phyloP scores from a whole-genome alignment of 2,797 vertebrate species.

The Scolopax rusticola region DNA sequence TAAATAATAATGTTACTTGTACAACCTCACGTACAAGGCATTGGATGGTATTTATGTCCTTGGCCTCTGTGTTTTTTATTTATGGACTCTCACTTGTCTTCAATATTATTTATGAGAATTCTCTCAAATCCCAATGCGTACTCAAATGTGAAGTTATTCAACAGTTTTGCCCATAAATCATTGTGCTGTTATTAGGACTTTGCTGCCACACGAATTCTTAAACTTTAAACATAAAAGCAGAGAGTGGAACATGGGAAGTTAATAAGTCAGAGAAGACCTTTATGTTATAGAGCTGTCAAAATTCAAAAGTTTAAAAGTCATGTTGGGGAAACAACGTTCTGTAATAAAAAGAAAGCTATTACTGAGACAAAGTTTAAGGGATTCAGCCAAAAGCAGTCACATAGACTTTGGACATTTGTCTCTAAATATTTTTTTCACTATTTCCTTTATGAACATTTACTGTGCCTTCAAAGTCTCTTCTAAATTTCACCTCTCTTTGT shows the following conservation, averaged over 20 bases:
- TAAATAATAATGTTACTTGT: neutral
- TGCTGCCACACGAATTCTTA: conserved; percentile 18
- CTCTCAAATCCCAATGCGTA: neutral
- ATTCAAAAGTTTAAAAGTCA: conserved; percentile 33
- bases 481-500: neutral
- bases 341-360: neutral
- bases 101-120: neutral
- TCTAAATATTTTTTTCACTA: neutral
- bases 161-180: neutral
- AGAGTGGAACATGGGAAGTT: neutral
- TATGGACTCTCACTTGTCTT: neutral
- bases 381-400: neutral
- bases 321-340: neutral
- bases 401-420: neutral
- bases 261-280: conserved; percentile 55
- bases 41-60: neutral
- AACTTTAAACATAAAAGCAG: neutral
- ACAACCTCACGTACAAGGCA: fast-evolving
- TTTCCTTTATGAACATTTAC: neutral
- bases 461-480: neutral
- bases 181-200: neutral
- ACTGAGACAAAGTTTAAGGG: neutral
- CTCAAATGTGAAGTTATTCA: conserved; percentile 2
- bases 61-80: neutral
- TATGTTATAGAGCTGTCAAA: conserved; percentile 29